Conservation (phyloP, 2,888 invertebrate genomes). For the Melanchra persicariae region DNA sequence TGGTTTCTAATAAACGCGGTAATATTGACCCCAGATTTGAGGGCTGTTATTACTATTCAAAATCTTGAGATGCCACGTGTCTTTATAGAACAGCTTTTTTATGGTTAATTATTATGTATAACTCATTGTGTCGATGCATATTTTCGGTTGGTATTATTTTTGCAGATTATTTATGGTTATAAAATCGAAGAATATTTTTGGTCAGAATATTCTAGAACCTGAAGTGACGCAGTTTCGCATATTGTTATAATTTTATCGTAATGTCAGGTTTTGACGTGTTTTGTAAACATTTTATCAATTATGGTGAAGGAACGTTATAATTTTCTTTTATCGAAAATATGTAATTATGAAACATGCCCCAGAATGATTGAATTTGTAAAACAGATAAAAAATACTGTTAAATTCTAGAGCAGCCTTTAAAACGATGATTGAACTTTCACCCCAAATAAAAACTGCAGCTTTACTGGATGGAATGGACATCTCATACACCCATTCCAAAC, state of each 20-base stretch:
- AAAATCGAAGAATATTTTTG: not conserved
- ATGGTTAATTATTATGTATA: conserved; percentile 45
- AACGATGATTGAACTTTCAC: not conserved
- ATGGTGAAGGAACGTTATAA: not conserved
- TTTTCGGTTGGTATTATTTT: conserved; percentile 1
- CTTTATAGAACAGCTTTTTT: conserved; percentile 57
- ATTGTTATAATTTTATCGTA: not conserved
- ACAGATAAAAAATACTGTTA: not conserved
- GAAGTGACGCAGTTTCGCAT: not conserved
- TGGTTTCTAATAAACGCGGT: conserved; percentile 77
- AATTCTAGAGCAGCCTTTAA: not conserved
- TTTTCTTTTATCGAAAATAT: not conserved
- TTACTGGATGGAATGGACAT: not conserved
- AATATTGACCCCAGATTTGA: conserved; percentile 83
- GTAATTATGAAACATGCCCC: not conserved
- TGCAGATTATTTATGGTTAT: conserved; percentile 10
- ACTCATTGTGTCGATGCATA: conserved; percentile 31
- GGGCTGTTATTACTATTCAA: conserved; percentile 68
- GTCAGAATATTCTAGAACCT: not conserved
- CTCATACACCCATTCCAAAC: conserved; percentile 18
- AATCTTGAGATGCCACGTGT: conserved; percentile 73
- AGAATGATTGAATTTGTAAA: not conserved
- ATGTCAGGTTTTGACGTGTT: conserved; percentile 1
- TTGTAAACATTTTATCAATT: conserved; percentile 12
- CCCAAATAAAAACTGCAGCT: not conserved